Percentiles rank a stretch among this genome's conserved stretches.
Conservation (phyloP, 2,888 invertebrate genomes). For the Tenodera sinensis region DNA sequence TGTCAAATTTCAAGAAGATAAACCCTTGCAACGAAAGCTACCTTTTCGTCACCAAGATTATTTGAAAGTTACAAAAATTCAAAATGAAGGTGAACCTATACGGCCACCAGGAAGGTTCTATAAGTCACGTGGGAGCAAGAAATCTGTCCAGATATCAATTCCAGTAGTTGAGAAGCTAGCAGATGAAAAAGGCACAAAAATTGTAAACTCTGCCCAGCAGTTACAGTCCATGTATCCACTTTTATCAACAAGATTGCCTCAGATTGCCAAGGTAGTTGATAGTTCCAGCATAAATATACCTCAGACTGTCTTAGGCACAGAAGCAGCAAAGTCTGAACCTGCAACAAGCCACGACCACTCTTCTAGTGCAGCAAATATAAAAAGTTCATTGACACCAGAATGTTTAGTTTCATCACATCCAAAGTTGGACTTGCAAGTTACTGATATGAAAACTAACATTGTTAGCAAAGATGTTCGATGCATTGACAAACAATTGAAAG, state of each 20-base stretch:
- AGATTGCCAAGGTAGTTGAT: not conserved
- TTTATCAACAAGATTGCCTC: not conserved
- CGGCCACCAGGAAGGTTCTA: not conserved
- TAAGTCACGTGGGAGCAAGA: not conserved
- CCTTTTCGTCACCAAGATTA: not conserved
- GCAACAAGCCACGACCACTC: not conserved
- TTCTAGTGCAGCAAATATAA: too few relatives aligned
- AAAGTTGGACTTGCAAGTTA: not conserved
- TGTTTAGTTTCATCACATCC: not conserved
- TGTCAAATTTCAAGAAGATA: not conserved
- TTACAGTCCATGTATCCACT: not conserved
- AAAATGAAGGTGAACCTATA: not conserved
- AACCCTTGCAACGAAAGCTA: not conserved
- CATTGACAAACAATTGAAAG: not conserved
- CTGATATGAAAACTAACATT: not conserved
- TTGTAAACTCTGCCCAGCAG: not conserved
- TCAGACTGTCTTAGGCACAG: not conserved
- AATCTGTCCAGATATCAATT: not conserved
- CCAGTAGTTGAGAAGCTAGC: not conserved
- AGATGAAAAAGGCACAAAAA: not conserved
- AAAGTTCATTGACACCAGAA: too few relatives aligned
- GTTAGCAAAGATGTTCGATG: not conserved
- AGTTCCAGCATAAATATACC: not conserved
- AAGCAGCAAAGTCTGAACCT: not conserved
- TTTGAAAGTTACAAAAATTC: not conserved